Evolutionary conservation across 1,140 invertebrate genomes (phyloP), one percentile per base, ranked within the genome.

Genomic region (Adoxophyes honmai): DNA sequence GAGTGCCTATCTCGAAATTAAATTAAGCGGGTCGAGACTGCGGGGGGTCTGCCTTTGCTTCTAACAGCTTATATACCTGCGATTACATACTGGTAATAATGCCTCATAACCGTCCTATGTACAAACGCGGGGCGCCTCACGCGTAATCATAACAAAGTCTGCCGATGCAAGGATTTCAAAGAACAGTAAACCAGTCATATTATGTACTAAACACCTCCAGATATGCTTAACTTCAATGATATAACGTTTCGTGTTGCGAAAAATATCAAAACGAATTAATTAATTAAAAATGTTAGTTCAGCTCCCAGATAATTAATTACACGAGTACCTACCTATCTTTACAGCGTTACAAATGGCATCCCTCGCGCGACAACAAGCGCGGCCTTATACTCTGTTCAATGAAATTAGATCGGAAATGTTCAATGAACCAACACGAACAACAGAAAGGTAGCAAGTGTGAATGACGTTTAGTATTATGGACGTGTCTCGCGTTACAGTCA

Each of bases 391-490:
- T 10, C 9, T 18, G 18, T 48, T 48, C 42, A 48, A 6, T 28
- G 18, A 48, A 21, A 48, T 48, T 48, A 48, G 9, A 21, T 48
- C 16, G 42, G 18, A 48, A 21, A 48, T 52, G 28, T 14, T 52
- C 51, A 35, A 34, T 52, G 34, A 52, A 52, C 28, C 34, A 52
- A 35, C 51, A 34, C 14, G 51, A 52, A 34, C 28, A 10, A 11
- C 9, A 52, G 51, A 34, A 52, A 15, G 28, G 51, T n/a, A 52
- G 34, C 51, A 52, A 52, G 37, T 54, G 55, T 56, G 60, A 57
- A 58, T 57, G 60, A 57, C 60, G 52, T 62, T 57, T 58, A 58
- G 56, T 58, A 44, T 62, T 62, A 62, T 55, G 60, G 53, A 52
- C 28, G 35, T 53, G 42, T 57, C 60, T 55, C 60, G 34, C 42